Evolutionary conservation across 2,888 invertebrate species (phyloP).

Genomic region (Parascotia fuliginaria): DNA sequence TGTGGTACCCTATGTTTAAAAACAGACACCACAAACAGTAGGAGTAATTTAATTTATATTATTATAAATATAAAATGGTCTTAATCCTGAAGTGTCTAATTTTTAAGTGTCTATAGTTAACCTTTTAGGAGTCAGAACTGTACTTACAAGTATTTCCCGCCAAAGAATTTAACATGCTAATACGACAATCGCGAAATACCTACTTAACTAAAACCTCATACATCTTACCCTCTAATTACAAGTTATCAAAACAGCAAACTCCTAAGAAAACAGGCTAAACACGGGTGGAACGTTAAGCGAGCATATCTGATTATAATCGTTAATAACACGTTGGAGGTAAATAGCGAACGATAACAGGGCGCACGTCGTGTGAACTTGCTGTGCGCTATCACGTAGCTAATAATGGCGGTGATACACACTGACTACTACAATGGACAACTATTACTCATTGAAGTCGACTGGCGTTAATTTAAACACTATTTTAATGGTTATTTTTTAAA

Average conservation of each 20-base stretch:
- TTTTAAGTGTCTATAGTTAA: no score
- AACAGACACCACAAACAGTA: no score
- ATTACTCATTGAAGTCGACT: no score
- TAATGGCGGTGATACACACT: constrained; percentile 50
- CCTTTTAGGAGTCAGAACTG: no score
- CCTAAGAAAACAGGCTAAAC: constrained; percentile 39
- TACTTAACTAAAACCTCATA: constrained; percentile 23
- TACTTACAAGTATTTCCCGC: no score
- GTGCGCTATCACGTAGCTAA: constrained; percentile 56
- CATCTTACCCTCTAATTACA: constrained; percentile 31
- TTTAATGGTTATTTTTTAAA: no score
- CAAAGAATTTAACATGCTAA: not conserved
- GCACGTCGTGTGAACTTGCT: constrained; percentile 40
- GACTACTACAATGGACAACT: constrained; percentile 7
- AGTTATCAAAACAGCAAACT: constrained; percentile 36
- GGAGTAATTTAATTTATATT: no score
- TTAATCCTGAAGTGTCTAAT: no score
- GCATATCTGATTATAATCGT: constrained; percentile 63
- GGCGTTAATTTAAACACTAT: no score
- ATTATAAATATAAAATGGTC: no score
- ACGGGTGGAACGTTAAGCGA: constrained; percentile 46
- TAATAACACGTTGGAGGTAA: constrained; percentile 61
- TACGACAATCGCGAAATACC: constrained; percentile 1
- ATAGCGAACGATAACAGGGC: constrained; percentile 56
- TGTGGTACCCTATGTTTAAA: no score